Evolutionary conservation across 2,113 vertebrate species (phyloP), one percentile per base, ranked within the genome.

Genomic region (Dascyllus trimaculatus): DNA sequence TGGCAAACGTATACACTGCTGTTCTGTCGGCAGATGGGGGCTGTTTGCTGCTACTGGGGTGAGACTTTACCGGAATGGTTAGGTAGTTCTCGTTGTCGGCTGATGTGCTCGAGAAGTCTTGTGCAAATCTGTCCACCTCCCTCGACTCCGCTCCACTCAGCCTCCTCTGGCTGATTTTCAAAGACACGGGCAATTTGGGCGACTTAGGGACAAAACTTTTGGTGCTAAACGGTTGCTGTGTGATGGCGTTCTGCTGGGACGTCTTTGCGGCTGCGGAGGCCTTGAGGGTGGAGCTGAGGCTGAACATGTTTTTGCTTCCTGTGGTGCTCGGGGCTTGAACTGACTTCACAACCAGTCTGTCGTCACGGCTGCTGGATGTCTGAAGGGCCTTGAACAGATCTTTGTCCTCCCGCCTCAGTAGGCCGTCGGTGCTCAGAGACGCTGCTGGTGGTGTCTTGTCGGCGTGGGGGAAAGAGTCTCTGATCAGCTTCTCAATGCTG

Each of bases 31-130:
- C 3, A 24, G 69, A 70, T 0, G 77, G 14, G 0, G 52, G 82
- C 0, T 82, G 79, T 9, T 84, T 85, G 24, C 73, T 43, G 35
- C 75, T 45, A 45, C 43, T 89, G 67, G 81, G 25, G 0, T 80
- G 90, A 32, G 92, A 79, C 86, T 96, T 96, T 4, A 96, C 91
- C 0, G 97, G 97, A 59, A 97, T 89, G 58, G 96, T 94, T 40
- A 97, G 78, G 81, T 97, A 97, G 86, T 96, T 95, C 57, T 96
- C 96, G 2, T 89, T 93, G 71, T 97, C 95, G 1, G 92, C 91
- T 18, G 15, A 80, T 53, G 82, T 0, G 2, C 57, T 78, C 8
- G 75, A 70, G 4, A 32, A 73, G 15, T 84, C 69, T 8, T 75
- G 81, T 2, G 60, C 18, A 22, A 74, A 81, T 59, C 80, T 88